phyloP scores from a whole-genome alignment of 2,797 vertebrate genomes.

The Hypotaenidia philippensis region DNA sequence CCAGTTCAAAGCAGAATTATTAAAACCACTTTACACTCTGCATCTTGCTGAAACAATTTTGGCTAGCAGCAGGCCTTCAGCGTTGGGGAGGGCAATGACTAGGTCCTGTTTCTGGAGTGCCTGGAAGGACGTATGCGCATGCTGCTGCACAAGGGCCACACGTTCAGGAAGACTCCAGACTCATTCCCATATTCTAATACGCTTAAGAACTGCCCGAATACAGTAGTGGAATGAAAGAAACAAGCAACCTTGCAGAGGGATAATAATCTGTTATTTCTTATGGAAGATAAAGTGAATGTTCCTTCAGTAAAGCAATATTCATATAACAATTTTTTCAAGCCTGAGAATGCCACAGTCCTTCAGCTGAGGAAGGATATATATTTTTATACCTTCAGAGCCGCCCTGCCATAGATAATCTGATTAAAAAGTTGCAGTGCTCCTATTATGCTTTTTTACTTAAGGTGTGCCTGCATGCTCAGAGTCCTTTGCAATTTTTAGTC shows the following conservation, averaged over 20 bases:
- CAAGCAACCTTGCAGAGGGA: background rate
- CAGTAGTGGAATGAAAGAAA: background rate
- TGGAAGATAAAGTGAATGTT: background rate
- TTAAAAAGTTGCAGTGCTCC: background rate
- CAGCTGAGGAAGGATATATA: background rate
- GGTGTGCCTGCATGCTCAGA: background rate
- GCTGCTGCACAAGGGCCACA: background rate
- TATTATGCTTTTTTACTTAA: background rate
- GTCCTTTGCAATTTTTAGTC: background rate
- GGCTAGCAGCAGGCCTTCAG: conserved; percentile 41
- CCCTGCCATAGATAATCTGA: background rate
- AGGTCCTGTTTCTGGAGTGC: conserved; percentile 21
- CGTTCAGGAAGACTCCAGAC: background rate
- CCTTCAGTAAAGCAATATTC: background rate
- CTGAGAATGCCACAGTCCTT: background rate
- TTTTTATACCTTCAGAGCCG: background rate
- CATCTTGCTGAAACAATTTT: conserved; percentile 56
- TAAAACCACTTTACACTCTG: conserved; percentile 22
- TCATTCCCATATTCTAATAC: background rate
- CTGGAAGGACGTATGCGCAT: background rate
- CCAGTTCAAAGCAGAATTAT: conserved; percentile 50
- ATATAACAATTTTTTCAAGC: background rate
- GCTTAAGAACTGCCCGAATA: background rate
- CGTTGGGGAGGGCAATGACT: conserved; percentile 35
- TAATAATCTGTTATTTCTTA: background rate